Conservation (phyloP, 2,797 vertebrate species). For the Vipera latastei region DNA sequence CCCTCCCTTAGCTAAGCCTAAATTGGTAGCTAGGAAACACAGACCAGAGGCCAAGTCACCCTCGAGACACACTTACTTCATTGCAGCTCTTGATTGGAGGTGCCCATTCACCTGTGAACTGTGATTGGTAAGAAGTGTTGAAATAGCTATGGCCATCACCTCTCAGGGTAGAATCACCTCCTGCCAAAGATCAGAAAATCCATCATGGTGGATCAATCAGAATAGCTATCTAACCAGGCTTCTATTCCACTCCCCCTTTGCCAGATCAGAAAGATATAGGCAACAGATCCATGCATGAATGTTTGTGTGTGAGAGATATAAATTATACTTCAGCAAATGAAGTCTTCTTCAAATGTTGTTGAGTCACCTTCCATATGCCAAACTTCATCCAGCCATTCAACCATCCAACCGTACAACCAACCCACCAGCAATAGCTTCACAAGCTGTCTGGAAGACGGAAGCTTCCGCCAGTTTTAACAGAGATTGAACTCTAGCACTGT, state of each 20-base stretch:
- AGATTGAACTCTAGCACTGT: neutral
- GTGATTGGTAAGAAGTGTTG: neutral
- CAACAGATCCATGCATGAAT: neutral
- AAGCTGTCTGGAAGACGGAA: neutral
- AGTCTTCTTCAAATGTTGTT: neutral
- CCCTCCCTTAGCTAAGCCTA: neutral
- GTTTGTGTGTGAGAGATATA: neutral
- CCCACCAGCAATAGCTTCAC: neutral
- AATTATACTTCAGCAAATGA: neutral
- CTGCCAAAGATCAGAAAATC: neutral
- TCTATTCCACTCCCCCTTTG: neutral
- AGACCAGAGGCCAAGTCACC: neutral
- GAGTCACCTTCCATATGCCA: neutral
- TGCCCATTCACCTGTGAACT: neutral
- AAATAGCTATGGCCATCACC: neutral
- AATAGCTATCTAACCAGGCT: neutral
- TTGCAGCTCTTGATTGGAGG: neutral
- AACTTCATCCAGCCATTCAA: neutral
- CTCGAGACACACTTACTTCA: neutral
- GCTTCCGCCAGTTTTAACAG: neutral
- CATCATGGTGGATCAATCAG: neutral
- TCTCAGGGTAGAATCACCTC: neutral
- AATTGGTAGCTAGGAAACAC: neutral
- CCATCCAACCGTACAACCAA: neutral
- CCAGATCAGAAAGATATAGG: neutral